Conservation (phyloP, 2,113 vertebrate species). For the Bambusicola thoracicus region DNA sequence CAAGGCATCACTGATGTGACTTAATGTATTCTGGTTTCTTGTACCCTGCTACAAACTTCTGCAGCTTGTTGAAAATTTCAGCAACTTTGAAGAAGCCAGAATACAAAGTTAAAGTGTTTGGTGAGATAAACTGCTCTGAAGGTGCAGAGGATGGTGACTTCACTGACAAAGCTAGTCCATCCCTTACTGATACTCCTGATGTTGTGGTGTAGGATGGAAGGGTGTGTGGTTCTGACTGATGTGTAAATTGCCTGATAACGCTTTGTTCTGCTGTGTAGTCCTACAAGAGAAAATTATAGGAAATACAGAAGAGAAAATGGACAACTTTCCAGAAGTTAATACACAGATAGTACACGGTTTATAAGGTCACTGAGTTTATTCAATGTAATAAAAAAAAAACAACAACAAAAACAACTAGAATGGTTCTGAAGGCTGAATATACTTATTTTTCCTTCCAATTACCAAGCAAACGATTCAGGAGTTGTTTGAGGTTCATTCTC, state of each 20-base stretch:
- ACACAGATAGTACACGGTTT: background rate
- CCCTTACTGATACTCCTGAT: background rate
- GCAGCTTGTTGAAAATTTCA: background rate
- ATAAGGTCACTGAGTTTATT: background rate
- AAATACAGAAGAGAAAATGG: background rate
- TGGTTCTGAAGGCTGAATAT: background rate
- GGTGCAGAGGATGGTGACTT: background rate
- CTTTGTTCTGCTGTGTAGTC: background rate
- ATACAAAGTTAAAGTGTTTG: background rate
- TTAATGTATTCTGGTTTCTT: background rate
- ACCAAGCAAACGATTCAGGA: slow-evolving; percentile 92
- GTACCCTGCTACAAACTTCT: background rate
- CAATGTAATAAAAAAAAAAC: background rate
- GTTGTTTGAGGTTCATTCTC: slow-evolving; percentile 92
- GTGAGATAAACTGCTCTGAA: background rate
- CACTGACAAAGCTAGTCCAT: background rate
- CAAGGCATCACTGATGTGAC: background rate
- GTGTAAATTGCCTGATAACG: background rate
- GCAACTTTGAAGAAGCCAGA: background rate
- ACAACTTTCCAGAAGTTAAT: background rate
- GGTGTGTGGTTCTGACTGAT: background rate
- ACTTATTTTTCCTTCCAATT: background rate
- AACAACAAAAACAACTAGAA: too few species aligned
- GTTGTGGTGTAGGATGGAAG: background rate
- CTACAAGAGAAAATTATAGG: background rate